Evolutionary conservation across 1,140 invertebrate species (phyloP).

Genomic region (Aphidius gifuensis): DNA sequence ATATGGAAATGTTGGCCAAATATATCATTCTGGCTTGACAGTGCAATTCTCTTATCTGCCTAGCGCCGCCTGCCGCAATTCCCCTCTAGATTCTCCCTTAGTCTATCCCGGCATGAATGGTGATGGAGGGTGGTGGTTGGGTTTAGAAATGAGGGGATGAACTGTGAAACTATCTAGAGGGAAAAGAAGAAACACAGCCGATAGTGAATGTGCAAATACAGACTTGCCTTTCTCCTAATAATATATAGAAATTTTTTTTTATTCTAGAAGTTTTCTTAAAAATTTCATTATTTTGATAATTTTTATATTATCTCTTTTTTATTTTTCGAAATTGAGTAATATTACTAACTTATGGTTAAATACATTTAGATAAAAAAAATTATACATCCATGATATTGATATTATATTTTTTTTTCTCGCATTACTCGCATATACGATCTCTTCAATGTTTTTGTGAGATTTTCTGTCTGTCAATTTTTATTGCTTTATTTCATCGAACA

Average conservation of each 20-base stretch:
- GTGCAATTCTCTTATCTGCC: constrained; percentile 81
- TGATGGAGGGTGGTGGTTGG: constrained; percentile 38
- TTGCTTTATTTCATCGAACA: too few relatives aligned
- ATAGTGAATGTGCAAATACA: constrained; percentile 58
- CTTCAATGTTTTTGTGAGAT: too few relatives aligned
- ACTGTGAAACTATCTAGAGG: constrained; percentile 24
- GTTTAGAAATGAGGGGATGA: constrained; percentile 20
- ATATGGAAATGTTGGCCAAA: constrained; percentile 64
- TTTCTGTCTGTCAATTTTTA: too few relatives aligned
- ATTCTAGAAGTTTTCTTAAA: too few relatives aligned
- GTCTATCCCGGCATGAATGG: background rate
- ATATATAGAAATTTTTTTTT: too few relatives aligned
- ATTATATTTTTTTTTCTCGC: too few relatives aligned
- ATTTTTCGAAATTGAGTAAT: constrained; percentile 19
- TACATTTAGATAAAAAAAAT: too few relatives aligned
- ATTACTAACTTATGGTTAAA: too few relatives aligned
- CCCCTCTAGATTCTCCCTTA: constrained; percentile 8
- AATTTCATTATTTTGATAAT: constrained; percentile 8
- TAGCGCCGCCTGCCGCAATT: constrained; percentile 30
- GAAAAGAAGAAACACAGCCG: constrained; percentile 43
- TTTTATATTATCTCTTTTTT: constrained; percentile 38
- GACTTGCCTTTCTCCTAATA: constrained; percentile 32
- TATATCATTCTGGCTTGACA: constrained; percentile 82
- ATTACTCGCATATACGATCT: too few relatives aligned
- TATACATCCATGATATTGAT: too few relatives aligned